Percentiles rank a stretch among this genome's conserved stretches.
Conservation (phyloP, 2,888 invertebrate genomes). For the Eupsilia transversa region DNA sequence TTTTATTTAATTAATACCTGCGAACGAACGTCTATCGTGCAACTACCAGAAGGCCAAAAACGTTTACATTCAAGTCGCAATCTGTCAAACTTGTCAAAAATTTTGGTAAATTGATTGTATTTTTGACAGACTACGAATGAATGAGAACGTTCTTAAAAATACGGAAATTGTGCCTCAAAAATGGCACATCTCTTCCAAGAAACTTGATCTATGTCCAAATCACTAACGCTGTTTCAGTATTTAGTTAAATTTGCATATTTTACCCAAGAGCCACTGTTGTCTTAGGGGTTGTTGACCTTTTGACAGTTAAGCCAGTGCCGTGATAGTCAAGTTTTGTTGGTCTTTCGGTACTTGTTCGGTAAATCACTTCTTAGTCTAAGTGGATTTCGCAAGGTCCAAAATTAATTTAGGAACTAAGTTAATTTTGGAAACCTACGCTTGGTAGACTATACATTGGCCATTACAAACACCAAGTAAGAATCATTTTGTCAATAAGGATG, state of each 20-base stretch:
- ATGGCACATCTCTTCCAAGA: conserved; percentile 5
- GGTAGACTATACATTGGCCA: no score
- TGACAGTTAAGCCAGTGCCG: conserved; percentile 57
- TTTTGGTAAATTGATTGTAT: no score
- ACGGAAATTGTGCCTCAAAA: no score
- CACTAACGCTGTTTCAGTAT: conserved; percentile 63
- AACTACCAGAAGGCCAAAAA: no score
- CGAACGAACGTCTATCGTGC: no score
- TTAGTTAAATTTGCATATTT: conserved; percentile 71
- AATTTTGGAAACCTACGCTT: not conserved
- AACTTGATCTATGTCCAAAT: conserved; percentile 57
- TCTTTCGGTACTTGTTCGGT: conserved; percentile 44
- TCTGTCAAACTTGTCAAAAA: no score
- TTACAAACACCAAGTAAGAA: not conserved
- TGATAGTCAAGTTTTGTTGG: conserved; percentile 52
- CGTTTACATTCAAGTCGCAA: no score
- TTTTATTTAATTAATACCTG: no score
- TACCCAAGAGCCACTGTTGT: conserved; percentile 58
- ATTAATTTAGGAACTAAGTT: conserved; percentile 20
- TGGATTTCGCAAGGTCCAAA: conserved; percentile 29
- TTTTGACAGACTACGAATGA: no score
- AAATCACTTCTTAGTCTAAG: conserved; percentile 35
- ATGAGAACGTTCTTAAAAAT: no score
- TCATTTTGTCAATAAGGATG: not conserved
- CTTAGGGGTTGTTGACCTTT: conserved; percentile 70